Evolutionary conservation across 92 coral and sea anemone genomes (phyloP).

Genomic region (Epizoanthus scotinus): DNA sequence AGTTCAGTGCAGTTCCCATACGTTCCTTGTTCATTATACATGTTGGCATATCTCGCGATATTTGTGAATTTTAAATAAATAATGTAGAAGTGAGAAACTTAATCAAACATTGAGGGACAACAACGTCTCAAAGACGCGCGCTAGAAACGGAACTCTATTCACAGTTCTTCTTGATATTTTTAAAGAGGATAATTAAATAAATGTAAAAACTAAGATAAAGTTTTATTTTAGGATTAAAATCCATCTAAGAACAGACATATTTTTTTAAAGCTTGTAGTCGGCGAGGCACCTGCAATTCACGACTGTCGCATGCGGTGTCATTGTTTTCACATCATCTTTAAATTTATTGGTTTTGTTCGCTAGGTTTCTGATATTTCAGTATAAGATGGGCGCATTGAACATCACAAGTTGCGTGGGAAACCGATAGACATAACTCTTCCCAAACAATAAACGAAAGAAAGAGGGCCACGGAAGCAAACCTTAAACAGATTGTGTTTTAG

Average conservation of each 20-base stretch:
- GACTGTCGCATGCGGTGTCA: neutral
- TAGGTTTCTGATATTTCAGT: neutral
- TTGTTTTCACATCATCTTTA: neutral
- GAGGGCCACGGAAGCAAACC: neutral
- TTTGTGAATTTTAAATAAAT: neutral
- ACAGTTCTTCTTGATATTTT: neutral
- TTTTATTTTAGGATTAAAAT: neutral
- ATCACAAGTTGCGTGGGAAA: neutral
- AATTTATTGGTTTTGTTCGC: neutral
- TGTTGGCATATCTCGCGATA: neutral
- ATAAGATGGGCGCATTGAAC: neutral
- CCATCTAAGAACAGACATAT: neutral
- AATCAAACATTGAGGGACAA: neutral
- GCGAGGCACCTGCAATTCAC: neutral
- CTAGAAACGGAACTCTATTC: neutral
- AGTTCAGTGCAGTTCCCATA: neutral
- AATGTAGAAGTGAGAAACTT: neutral
- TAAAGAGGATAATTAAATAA: neutral
- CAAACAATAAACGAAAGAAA: neutral
- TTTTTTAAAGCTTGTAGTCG: neutral
- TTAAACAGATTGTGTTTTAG: neutral
- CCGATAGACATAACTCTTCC: neutral
- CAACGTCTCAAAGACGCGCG: neutral
- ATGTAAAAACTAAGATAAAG: neutral
- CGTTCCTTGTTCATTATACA: neutral